Base-by-base conservation (phyloP, 2,888 invertebrate species). In the Notodonta ziczac region DNA sequence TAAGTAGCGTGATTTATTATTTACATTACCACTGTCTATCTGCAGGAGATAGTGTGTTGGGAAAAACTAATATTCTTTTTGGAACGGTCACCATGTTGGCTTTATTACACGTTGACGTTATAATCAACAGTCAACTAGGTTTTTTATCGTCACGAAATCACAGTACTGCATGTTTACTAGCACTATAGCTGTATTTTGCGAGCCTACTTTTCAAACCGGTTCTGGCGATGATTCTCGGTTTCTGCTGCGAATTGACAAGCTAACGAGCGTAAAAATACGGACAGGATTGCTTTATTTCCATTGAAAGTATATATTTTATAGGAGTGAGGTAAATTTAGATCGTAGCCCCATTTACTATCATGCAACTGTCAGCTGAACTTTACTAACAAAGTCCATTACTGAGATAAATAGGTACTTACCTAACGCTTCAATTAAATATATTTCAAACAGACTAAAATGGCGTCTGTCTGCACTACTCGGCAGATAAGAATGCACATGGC, bases 171-270 rank as follows among this genome's bases (percentile, higher is more conserved):
- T 72, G 76, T 78, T 76, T 73, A 71, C 72, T 66, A 74, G 73
- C 69, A 73, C 73, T 64, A 69, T 78, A 63, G 77, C 86, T 84
- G 77, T 79, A 88, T 89, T 90, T 91, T 85, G 90, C 90, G 86
- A 89, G 87, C 87, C 87, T 86, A 89, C 88, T 85, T 89, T 84
- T 80, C 67, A 81, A 85, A 91, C 92, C 89, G 90, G 92, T 92
- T 91, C 76, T 67, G 48, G 71, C 72, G 83, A 83, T 80, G 85
- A 84, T 84, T 84, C 84, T 83, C 80, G 75, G 68, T 81, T 78
- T 82, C 70, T 72, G 72, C 73, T 76, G 75, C 66, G 74, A 70
- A 69, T 62, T 59, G 39, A 32, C n/a, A 54, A 39, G 75, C 68
- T 59, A 73, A 67, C 70, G 72, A 70, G 63, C 63, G 61, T 72